These are phyloP conservation scores for Axis porcinus DNA, from an alignment of 2,113 vertebrate species.

Conservation along the genomic window DNA sequence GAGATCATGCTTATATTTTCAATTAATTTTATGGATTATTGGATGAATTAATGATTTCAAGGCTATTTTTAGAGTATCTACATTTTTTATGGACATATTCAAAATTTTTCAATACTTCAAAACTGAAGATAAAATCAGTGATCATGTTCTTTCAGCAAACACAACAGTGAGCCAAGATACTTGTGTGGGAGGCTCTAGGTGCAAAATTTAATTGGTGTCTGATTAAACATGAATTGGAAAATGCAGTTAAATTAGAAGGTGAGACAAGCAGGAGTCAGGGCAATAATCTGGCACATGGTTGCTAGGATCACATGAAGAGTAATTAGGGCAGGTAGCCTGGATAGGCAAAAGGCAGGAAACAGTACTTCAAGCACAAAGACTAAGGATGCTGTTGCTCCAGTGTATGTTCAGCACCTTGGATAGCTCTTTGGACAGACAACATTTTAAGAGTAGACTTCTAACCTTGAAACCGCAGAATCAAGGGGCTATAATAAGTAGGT, in stretches of 20 bases:
- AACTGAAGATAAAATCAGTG: not conserved
- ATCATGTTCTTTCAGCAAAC: not conserved
- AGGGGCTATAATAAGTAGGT: not conserved
- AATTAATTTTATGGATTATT: not conserved
- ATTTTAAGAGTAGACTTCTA: not conserved
- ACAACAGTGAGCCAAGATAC: not conserved
- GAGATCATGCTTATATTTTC: not conserved
- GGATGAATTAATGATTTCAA: not conserved
- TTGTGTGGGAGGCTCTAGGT: not conserved
- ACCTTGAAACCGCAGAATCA: not conserved
- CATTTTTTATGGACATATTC: not conserved
- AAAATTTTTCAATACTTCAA: not conserved
- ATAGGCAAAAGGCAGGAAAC: not conserved
- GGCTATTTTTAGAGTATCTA: not conserved
- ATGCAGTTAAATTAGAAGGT: not conserved
- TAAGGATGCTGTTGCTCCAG: fast-evolving
- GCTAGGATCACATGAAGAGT: not conserved
- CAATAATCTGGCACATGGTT: not conserved
- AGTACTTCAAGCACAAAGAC: not conserved
- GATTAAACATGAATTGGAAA: not conserved
- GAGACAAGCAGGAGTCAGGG: not conserved
- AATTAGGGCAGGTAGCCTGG: not conserved
- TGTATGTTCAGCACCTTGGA: not conserved
- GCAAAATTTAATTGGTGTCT: not conserved
- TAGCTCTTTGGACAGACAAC: not conserved